These are phyloP conservation scores for Dermolepida albohirtum DNA, from an alignment of 2,888 invertebrate genomes.

Conservation along the genomic window DNA sequence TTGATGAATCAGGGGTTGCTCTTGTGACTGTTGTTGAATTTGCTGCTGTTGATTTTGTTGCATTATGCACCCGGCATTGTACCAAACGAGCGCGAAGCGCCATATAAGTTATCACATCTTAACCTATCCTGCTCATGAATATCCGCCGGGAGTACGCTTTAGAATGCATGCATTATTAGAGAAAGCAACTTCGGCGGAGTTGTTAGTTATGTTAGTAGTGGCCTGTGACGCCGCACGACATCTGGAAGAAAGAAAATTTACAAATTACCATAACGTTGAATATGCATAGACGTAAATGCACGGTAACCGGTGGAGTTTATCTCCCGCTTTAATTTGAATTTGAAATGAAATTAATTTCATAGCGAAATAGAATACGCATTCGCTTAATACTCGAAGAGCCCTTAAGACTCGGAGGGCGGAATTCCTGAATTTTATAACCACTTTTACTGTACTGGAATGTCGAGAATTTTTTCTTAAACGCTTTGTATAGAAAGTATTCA, in stretches of 20 bases:
- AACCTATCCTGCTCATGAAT: slow-evolving; percentile 8
- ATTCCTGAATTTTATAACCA: too few species aligned
- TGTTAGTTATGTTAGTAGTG: slow-evolving; percentile 48
- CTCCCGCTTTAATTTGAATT: slow-evolving; percentile 38
- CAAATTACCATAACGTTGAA: slow-evolving; percentile 47
- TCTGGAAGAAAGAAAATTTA: slow-evolving; percentile 48
- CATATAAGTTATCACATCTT: slow-evolving; percentile 40
- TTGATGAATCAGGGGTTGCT: slow-evolving; percentile 50
- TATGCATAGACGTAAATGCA: slow-evolving; percentile 46
- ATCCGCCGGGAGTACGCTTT: not conserved
- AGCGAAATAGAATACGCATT: slow-evolving; percentile 29
- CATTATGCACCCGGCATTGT: slow-evolving; percentile 64
- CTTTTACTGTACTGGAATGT: too few species aligned
- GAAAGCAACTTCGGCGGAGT: slow-evolving; percentile 15
- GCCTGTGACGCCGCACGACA: slow-evolving; percentile 38
- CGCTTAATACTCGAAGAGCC: slow-evolving; percentile 1
- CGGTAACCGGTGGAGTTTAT: slow-evolving; percentile 27
- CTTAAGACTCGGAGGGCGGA: too few species aligned
- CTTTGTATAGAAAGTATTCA: too few species aligned
- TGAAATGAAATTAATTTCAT: slow-evolving; percentile 35
- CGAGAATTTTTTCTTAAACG: too few species aligned
- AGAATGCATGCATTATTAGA: slow-evolving; percentile 42
- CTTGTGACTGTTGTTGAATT: slow-evolving; percentile 49
- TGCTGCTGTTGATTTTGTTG: slow-evolving; percentile 58
- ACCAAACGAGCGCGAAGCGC: slow-evolving; percentile 57